Conservation (phyloP, 2,888 invertebrate genomes). For the Nomada fucata region DNA sequence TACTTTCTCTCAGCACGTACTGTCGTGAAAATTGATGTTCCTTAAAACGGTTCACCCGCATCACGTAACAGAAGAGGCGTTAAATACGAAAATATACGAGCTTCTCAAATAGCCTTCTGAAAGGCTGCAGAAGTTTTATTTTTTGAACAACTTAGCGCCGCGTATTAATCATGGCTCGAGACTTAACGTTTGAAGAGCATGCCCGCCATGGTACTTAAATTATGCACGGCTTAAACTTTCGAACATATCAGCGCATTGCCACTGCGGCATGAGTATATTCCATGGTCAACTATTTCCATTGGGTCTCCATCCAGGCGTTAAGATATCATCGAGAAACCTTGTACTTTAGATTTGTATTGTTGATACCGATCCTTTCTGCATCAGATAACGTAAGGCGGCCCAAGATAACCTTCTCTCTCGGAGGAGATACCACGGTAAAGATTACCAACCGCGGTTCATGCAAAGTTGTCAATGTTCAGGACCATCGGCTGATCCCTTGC, state of each 20-base stretch:
- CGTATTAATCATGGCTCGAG: conserved; percentile 32
- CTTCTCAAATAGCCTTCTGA: neutral
- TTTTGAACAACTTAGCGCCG: conserved; percentile 22
- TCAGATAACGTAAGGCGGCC: neutral
- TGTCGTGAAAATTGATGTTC: conserved; percentile 6
- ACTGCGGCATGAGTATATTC: conserved; percentile 18
- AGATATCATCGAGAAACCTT: conserved; percentile 34
- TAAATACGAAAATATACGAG: neutral
- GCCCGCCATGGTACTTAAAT: conserved; percentile 40
- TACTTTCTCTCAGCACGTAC: neutral
- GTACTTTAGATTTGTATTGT: conserved; percentile 1
- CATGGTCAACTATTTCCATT: conserved; percentile 16
- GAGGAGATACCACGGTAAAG: neutral
- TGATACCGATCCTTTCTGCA: neutral
- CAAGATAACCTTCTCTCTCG: neutral
- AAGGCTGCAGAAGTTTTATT: neutral
- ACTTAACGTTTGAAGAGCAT: conserved; percentile 22
- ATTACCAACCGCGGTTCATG: neutral
- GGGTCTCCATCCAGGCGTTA: conserved; percentile 9
- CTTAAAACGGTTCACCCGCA: neutral
- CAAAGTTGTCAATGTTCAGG: neutral
- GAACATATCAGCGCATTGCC: conserved; percentile 42
- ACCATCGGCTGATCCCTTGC: neutral
- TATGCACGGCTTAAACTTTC: conserved; percentile 27
- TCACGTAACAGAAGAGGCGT: neutral